A percentile compares a stretch with the other conserved stretches of the same genome.
Conservation (phyloP, 2,797 vertebrate genomes). For the Apodemus agrarius region DNA sequence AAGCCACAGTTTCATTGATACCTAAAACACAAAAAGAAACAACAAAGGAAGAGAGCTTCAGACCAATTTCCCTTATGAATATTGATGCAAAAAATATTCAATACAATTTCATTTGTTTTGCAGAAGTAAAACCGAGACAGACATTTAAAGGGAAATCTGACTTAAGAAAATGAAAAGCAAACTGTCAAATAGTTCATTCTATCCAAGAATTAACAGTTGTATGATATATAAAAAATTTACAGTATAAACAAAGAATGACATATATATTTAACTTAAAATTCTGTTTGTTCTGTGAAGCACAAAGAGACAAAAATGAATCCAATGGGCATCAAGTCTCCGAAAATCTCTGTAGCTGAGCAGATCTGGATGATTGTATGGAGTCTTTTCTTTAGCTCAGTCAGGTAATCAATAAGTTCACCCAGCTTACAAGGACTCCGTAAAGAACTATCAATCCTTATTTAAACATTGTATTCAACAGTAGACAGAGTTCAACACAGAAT, state of each 20-base stretch:
- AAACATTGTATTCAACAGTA: no score
- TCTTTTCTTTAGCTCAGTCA: slow-evolving; percentile 58
- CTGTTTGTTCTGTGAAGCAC: slow-evolving; percentile 57
- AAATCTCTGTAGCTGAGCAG: slow-evolving; percentile 34
- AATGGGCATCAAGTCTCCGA: slow-evolving; percentile 52
- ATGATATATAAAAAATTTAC: slow-evolving; percentile 77
- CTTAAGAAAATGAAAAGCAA: slow-evolving; percentile 60
- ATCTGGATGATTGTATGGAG: background rate
- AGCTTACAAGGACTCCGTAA: slow-evolving; percentile 59
- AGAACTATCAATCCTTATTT: slow-evolving; percentile 55
- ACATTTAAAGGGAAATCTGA: slow-evolving; percentile 70
- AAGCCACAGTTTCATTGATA: no score
- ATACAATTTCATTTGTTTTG: slow-evolving; percentile 55
- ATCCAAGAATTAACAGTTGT: slow-evolving; percentile 73
- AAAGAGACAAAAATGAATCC: slow-evolving; percentile 54
- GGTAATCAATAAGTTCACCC: slow-evolving; percentile 37
- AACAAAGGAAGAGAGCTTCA: no score
- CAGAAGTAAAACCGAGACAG: slow-evolving; percentile 69
- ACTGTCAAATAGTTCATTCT: slow-evolving; percentile 61
- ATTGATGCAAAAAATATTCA: no score
- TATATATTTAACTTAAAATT: slow-evolving; percentile 65
- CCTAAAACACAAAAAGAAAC: no score
- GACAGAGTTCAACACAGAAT: slow-evolving; percentile 25
- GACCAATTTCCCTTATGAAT: no score
- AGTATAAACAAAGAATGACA: slow-evolving; percentile 66